Percentiles rank a stretch among this genome's conserved stretches.
Conservation (phyloP, 2,797 vertebrate species). For the Discoglossus pictus region DNA sequence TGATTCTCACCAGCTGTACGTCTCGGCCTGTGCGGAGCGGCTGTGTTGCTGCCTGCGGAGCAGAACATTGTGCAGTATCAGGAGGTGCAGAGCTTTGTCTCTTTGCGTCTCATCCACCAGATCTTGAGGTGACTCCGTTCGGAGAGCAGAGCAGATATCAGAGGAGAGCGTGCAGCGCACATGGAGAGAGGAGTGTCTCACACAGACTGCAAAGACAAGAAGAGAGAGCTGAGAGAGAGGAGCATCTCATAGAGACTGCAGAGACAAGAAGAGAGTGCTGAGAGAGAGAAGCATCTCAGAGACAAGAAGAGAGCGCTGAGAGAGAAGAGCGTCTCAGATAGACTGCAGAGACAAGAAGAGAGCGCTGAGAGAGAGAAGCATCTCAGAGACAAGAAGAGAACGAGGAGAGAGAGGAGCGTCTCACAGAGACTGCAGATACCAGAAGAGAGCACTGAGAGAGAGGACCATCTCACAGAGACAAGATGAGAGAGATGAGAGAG, state of each 20-base stretch:
- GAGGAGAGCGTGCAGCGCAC: constrained; percentile 71
- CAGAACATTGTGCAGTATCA: constrained; percentile 71
- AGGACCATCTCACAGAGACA: background rate
- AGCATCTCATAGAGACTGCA: constrained; percentile 29
- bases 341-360: constrained; percentile 33
- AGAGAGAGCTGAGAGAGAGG: background rate
- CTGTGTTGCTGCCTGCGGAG: constrained; percentile 73
- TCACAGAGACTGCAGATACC: constrained; percentile 30
- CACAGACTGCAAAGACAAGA: constrained; percentile 37
- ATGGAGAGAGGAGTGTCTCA: constrained; percentile 48
- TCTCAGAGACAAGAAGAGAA: background rate
- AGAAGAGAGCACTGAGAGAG: background rate
- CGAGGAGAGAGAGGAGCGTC: background rate
- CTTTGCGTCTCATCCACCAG: constrained; percentile 25
- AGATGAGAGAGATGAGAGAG: too few relatives aligned
- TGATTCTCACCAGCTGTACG: constrained; percentile 70
- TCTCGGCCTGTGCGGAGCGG: constrained; percentile 57
- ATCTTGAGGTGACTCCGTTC: background rate
- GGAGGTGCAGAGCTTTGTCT: constrained; percentile 27
- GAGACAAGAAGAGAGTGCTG: constrained; percentile 1
- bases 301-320: background rate
- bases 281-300: background rate
- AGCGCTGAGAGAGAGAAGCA: background rate
- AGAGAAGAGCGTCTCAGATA: constrained; percentile 1
- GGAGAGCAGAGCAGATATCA: constrained; percentile 67